Evolutionary conservation across 2,797 vertebrate genomes (phyloP), one percentile per base, ranked within the genome.

Genomic region (Rallus crepitans): DNA sequence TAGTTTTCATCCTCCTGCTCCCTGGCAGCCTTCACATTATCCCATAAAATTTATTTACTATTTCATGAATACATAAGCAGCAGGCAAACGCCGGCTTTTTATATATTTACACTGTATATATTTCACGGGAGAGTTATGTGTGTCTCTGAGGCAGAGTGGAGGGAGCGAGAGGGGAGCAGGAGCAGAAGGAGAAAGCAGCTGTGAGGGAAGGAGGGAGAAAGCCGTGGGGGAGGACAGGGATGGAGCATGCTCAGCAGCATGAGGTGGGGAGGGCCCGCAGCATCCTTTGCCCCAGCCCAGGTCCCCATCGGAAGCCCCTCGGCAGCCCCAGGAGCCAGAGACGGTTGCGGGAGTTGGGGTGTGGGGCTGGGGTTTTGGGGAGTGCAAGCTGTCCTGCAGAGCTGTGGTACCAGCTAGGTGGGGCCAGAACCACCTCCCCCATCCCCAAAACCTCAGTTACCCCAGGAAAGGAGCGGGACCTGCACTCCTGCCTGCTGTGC

Each of bases 1-100:
- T 96, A 95, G 97, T 97, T 98, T 97, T 98, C 98, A 98, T 98
- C 98, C 98, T 98, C 97, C 94, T 94, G 98, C 98, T 98, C 97
- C 97, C 97, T 98, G 98, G 98, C 98, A 98, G 98, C 98, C 98
- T 98, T 98, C 98, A 98, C 98, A 98, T 98, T 98, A 98, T 98
- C 98, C 98, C 98, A 98, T 98, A 98, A 98, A 98, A 98, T 98
- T 98, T 98, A 98, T 98, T 98, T 98, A 98, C 98, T 98, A 98
- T 98, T 98, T 98, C 98, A 98, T 98, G 98, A 98, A 98, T 98
- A 98, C 98, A 98, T 98, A 98, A 98, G 98, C 98, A 98, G 98
- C 97, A 98, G 98, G 98, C 97, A 98, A 98, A 98, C 97, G 97
- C 98, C 89, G 97, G 97, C 98, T 98, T 98, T 98, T 98, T 98